These are phyloP conservation scores for Phenacoccus solenopsis DNA, from an alignment of 1,140 invertebrate species.

Conservation along the genomic window DNA sequence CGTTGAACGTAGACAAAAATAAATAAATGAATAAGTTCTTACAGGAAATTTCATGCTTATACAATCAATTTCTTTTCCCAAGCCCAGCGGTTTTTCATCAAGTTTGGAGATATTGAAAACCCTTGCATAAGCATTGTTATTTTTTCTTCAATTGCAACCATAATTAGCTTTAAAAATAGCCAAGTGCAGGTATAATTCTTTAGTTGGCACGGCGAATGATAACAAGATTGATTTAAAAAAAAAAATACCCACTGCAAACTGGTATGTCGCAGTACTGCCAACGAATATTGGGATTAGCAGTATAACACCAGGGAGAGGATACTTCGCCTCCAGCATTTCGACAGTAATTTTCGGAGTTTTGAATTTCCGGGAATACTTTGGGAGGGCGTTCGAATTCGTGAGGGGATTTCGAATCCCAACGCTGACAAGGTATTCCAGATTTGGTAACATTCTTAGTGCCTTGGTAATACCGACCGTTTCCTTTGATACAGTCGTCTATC, in stretches of 20 bases:
- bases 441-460: slow-evolving; percentile 76
- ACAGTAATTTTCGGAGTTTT: slow-evolving; percentile 82
- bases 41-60: no score
- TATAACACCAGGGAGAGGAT: slow-evolving; percentile 89
- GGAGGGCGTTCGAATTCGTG: slow-evolving; percentile 79
- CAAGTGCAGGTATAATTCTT: no score
- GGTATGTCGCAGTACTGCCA: slow-evolving; percentile 91
- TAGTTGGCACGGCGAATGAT: no score
- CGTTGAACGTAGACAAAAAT: no score
- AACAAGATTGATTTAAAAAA: slow-evolving; percentile 7
- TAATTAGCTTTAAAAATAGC: no score
- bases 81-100: no score
- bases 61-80: no score
- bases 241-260: slow-evolving; percentile 53
- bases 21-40: no score
- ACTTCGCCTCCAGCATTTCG: slow-evolving; percentile 92
- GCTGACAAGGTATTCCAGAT: slow-evolving; percentile 70
- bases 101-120: no score
- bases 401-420: slow-evolving; percentile 75
- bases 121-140: no score
- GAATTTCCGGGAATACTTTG: slow-evolving; percentile 78
- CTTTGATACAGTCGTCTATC: slow-evolving; percentile 67
- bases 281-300: slow-evolving; percentile 60
- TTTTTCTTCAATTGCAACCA: no score
- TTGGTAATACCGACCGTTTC: slow-evolving; percentile 82